Conservation (phyloP, 1,140 invertebrate species). For the Agrilus planipennis region DNA sequence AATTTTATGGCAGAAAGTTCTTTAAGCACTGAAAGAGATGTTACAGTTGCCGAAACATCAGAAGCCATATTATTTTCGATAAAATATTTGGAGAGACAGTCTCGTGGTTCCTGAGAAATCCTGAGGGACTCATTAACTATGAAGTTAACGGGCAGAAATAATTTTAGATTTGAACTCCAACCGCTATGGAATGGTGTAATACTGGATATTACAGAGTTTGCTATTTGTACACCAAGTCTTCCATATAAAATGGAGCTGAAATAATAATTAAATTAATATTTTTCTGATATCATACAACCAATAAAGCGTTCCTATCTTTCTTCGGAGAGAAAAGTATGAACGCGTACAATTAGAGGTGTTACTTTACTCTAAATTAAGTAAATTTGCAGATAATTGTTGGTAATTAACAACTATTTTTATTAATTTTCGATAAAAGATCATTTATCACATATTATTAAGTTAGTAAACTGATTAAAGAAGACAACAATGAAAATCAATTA, state of each 20-base stretch:
- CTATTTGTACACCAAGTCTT: constrained; percentile 37
- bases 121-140: constrained; percentile 22
- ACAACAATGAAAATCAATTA: not conserved
- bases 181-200: constrained; percentile 34
- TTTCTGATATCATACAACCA: constrained; percentile 3
- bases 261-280: constrained; percentile 11
- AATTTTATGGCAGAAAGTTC: constrained; percentile 21
- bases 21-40: constrained; percentile 16
- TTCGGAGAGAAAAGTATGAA: constrained; percentile 4
- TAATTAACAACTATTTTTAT: not conserved
- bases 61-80: constrained; percentile 14
- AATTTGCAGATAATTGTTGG: no score
- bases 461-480: not conserved
- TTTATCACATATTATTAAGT: not conserved
- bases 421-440: not conserved
- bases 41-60: constrained; percentile 16
- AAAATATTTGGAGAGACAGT: constrained; percentile 19
- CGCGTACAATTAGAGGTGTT: no score
- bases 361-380: no score
- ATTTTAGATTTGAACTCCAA: constrained; percentile 34
- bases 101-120: constrained; percentile 11
- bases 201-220: constrained; percentile 32
- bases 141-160: constrained; percentile 28
- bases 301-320: not conserved
- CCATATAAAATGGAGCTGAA: constrained; percentile 38